Conservation (phyloP, 30 jellyfish, hydroid and myxozoan genomes). For the Aurelia sp. region DNA sequence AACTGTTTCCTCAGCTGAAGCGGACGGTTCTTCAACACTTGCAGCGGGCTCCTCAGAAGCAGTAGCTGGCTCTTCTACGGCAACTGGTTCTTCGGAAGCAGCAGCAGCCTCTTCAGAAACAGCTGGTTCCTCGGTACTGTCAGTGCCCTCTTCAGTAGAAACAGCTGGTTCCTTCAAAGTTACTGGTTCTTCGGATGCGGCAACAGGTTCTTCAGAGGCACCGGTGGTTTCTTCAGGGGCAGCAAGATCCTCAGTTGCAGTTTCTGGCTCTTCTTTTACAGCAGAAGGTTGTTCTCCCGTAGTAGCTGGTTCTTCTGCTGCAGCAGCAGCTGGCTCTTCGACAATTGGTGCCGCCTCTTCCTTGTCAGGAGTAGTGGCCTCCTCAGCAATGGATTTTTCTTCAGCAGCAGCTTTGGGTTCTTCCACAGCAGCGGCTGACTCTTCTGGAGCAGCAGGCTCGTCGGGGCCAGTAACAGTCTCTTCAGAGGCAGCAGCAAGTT, state of each 20-base stretch:
- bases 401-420: constrained; percentile 35
- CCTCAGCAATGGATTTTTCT: constrained; percentile 5
- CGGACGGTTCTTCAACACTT: neutral
- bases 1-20: constrained; percentile 8
- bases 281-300: constrained; percentile 2
- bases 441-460: constrained; percentile 30
- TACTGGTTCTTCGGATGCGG: neutral
- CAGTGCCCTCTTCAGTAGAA: constrained; percentile 24
- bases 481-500: constrained; percentile 22
- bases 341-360: too few species aligned
- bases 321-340: constrained; percentile 12
- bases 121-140: constrained; percentile 30
- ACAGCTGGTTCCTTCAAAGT: constrained; percentile 47
- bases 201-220: neutral
- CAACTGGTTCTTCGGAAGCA: constrained; percentile 22
- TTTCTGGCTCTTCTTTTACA: constrained; percentile 15
- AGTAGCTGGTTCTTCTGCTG: constrained; percentile 8
- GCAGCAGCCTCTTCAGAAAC: constrained; percentile 30
- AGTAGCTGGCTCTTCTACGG: constrained; percentile 33
- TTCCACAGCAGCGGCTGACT: constrained; percentile 12
- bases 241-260: constrained; percentile 11
- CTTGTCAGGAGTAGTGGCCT: too few species aligned
- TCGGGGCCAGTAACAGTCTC: constrained; percentile 39
- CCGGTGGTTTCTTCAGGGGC: constrained; percentile 1
- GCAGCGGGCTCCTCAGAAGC: neutral